phyloP scores from a whole-genome alignment of 2,797 vertebrate genomes.

The Platalea minor region DNA sequence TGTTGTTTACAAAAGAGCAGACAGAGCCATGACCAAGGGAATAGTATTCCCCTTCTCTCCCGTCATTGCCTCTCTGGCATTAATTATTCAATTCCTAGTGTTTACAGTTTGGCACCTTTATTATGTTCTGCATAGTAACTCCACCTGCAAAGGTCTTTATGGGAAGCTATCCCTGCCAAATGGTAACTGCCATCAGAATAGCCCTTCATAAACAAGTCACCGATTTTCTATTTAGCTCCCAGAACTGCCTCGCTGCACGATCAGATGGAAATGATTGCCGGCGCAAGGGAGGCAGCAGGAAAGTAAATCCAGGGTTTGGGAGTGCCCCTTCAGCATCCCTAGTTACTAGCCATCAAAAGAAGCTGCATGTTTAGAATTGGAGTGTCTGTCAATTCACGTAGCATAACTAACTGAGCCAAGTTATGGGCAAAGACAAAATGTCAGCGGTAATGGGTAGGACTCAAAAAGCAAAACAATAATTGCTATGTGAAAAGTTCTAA shows the following conservation, averaged over 20 bases:
- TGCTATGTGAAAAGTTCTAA: background rate
- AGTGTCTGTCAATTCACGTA: background rate
- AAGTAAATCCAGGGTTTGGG: background rate
- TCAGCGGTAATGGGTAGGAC: background rate
- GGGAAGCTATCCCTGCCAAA: background rate
- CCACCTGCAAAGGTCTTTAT: background rate
- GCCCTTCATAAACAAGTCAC: background rate
- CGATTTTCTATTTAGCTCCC: background rate
- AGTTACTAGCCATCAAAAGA: background rate
- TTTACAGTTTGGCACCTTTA: background rate
- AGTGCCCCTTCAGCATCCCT: background rate
- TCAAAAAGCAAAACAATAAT: background rate
- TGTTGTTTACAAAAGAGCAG: background rate
- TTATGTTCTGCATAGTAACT: background rate
- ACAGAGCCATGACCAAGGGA: background rate
- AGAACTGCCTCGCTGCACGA: background rate
- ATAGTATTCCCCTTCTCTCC: background rate
- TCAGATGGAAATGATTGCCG: background rate
- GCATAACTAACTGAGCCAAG: background rate
- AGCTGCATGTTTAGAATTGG: background rate
- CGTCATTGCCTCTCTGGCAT: background rate
- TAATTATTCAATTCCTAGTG: constrained; percentile 18
- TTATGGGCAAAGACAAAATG: background rate
- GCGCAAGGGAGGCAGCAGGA: background rate
- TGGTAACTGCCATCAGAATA: background rate